Evolutionary conservation across 2,113 vertebrate species (phyloP).

Genomic region (Nibea albiflora): DNA sequence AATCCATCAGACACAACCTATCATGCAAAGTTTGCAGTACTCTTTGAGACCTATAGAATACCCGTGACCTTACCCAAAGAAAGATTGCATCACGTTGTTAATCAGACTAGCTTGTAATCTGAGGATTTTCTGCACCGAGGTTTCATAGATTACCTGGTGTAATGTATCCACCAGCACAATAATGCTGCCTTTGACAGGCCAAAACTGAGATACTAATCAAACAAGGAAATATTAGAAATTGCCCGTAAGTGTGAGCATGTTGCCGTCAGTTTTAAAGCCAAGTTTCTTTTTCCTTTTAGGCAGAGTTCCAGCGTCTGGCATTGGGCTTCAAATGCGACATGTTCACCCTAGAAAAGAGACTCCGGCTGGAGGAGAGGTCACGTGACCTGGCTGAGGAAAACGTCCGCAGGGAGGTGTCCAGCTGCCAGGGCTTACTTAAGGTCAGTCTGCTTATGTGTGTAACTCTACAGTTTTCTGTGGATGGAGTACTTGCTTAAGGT

Average conservation of each 20-base stretch:
- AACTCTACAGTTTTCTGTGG: background rate
- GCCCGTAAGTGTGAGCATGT: background rate
- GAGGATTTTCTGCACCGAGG: background rate
- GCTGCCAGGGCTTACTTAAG: conserved; percentile 92
- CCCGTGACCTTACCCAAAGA: background rate
- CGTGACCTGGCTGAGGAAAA: conserved; percentile 96
- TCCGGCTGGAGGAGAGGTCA: conserved; percentile 93
- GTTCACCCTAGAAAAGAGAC: conserved; percentile 96
- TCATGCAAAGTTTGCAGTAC: background rate
- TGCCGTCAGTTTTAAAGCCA: background rate
- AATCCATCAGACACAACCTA: background rate
- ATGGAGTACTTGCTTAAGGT: background rate
- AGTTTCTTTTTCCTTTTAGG: conserved; percentile 74
- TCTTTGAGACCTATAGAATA: background rate
- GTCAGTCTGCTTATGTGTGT: conserved; percentile 68
- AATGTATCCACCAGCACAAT: background rate
- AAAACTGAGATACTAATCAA: background rate
- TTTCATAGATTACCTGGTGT: background rate
- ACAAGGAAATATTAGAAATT: conserved; percentile 11
- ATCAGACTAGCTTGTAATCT: background rate
- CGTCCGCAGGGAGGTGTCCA: conserved; percentile 90
- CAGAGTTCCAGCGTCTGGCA: conserved; percentile 94
- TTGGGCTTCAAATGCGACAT: conserved; percentile 96
- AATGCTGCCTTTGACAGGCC: background rate
- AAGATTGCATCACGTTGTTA: background rate